These are phyloP conservation scores for Aproaerema taeniolella DNA, from an alignment of 2,888 invertebrate genomes.

Conservation along the genomic window DNA sequence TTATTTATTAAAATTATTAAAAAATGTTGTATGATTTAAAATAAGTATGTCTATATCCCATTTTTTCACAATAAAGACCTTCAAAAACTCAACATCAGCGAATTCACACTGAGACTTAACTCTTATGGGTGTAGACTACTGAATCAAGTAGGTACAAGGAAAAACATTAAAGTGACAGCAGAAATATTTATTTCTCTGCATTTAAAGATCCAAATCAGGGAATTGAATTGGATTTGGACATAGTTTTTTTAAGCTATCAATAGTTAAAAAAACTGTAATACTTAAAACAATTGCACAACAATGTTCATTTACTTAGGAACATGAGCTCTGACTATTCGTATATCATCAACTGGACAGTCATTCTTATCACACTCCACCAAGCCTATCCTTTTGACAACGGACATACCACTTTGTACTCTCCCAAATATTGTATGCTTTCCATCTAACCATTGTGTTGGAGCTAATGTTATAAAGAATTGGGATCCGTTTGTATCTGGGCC, in stretches of 20 bases:
- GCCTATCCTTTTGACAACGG: constrained; percentile 94
- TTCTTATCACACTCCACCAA: constrained; percentile 95
- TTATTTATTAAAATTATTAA: no score
- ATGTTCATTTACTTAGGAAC: constrained; percentile 41
- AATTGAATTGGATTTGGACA: no score
- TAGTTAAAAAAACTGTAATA: background rate
- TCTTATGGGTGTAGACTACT: no score
- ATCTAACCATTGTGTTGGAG: constrained; percentile 98
- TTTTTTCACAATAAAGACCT: no score
- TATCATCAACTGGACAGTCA: constrained; percentile 93
- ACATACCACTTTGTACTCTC: constrained; percentile 91
- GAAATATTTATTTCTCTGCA: no score
- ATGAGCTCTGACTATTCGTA: constrained; percentile 81
- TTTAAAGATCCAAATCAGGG: no score
- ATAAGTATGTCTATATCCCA: no score
- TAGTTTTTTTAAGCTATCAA: no score
- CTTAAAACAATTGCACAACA: constrained; percentile 3
- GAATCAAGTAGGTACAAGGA: background rate
- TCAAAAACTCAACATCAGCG: no score
- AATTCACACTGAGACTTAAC: no score
- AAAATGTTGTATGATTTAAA: no score
- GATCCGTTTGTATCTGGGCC: constrained; percentile 98
- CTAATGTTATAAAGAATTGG: constrained; percentile 98
- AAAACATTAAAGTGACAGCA: background rate
- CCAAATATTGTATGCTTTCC: constrained; percentile 99